Conservation (phyloP, 1,140 invertebrate species). For the Aphaenogaster floridana region DNA sequence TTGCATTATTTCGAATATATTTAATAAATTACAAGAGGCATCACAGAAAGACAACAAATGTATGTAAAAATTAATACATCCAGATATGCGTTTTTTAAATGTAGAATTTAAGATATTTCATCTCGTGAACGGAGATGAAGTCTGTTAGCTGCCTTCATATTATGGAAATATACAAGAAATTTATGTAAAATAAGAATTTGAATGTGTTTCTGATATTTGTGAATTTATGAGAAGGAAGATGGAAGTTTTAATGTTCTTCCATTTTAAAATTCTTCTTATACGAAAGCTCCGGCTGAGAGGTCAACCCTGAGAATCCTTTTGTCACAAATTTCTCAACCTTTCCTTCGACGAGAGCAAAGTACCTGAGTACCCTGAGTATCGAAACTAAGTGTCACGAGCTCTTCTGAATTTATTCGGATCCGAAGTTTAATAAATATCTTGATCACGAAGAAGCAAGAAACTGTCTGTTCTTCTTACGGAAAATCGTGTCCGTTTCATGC, state of each 20-base stretch:
- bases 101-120: neutral
- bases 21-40: neutral
- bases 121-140: neutral
- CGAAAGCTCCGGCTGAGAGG: neutral
- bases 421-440: slow-evolving; percentile 20
- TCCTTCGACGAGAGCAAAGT: neutral
- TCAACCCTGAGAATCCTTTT: neutral
- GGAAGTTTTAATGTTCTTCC: slow-evolving; percentile 16
- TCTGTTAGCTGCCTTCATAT: neutral
- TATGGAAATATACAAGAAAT: slow-evolving; percentile 4
- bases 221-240: slow-evolving; percentile 11
- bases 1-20: neutral
- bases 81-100: neutral
- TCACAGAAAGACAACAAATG: neutral
- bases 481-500: slow-evolving; percentile 41
- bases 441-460: slow-evolving; percentile 2
- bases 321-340: slow-evolving; percentile 20
- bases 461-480: slow-evolving; percentile 9
- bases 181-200: neutral
- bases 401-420: neutral
- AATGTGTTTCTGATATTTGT: slow-evolving; percentile 15
- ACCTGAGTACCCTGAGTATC: neutral
- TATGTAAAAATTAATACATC: neutral
- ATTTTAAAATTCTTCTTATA: neutral
- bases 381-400: neutral